These are phyloP conservation scores for Microctenopoma lineatum DNA, from an alignment of 2,797 vertebrate genomes.

Conservation along the genomic window DNA sequence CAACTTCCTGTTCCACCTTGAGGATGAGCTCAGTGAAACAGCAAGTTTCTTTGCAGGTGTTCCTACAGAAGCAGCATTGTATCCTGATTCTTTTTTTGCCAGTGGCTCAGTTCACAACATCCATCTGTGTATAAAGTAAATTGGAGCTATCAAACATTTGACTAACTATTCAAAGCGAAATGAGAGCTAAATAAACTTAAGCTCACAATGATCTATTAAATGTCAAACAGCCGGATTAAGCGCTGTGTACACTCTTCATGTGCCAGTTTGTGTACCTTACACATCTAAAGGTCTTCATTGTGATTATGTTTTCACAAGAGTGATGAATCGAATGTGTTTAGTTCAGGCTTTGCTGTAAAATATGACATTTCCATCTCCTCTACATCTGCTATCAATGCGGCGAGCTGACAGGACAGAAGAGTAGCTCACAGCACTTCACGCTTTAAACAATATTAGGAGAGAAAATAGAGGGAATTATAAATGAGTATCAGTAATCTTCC, in stretches of 20 bases:
- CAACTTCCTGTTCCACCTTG: constrained; percentile 53
- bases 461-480: constrained; percentile 39
- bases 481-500: constrained; percentile 34
- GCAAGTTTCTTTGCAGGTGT: constrained; percentile 75
- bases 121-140: constrained; percentile 64
- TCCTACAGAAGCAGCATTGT: constrained; percentile 70
- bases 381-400: constrained; percentile 53
- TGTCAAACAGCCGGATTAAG: constrained; percentile 68
- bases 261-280: constrained; percentile 40
- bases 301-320: constrained; percentile 33
- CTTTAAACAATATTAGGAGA: constrained; percentile 32
- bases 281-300: constrained; percentile 51
- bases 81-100: constrained; percentile 60
- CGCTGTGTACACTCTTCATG: constrained; percentile 30
- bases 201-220: constrained; percentile 62
- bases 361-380: constrained; percentile 51
- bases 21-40: constrained; percentile 56
- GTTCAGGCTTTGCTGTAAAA: constrained; percentile 40
- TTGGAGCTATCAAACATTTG: constrained; percentile 64
- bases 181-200: constrained; percentile 71
- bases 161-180: constrained; percentile 66
- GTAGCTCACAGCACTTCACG: constrained; percentile 21
- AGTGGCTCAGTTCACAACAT: constrained; percentile 46
- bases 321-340: constrained; percentile 40
- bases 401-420: constrained; percentile 38